Evolutionary conservation across 2,888 invertebrate genomes (phyloP).

Genomic region (Hartigia nigra): DNA sequence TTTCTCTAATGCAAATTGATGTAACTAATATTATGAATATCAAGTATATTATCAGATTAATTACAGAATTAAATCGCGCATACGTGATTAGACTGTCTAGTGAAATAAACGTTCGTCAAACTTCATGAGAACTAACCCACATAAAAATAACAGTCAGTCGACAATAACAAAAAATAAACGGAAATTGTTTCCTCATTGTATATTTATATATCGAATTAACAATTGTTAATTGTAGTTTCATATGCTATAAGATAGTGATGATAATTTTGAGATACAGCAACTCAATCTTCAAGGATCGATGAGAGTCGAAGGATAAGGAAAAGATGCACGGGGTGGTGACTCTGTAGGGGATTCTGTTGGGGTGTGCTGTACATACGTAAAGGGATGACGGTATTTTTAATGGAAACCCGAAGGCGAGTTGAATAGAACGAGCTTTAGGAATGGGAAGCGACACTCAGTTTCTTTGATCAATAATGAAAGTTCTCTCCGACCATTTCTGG

Average conservation of each 20-base stretch:
- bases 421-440: slow-evolving; percentile 44
- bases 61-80: neutral
- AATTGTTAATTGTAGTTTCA: neutral
- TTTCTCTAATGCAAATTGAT: neutral
- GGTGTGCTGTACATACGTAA: slow-evolving; percentile 1
- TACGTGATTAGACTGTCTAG: neutral
- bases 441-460: slow-evolving; percentile 42
- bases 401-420: slow-evolving; percentile 45
- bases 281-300: neutral
- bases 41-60: neutral
- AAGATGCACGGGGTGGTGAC: neutral
- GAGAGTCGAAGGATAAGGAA: neutral
- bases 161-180: neutral
- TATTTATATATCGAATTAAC: neutral
- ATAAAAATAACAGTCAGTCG: neutral
- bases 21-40: neutral
- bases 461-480: slow-evolving; percentile 58
- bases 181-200: neutral
- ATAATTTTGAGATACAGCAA: neutral
- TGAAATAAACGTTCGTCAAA: neutral
- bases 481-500: slow-evolving; percentile 26
- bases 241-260: neutral
- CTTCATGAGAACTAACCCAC: no score
- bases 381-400: slow-evolving; percentile 41
- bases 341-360: neutral